A percentile compares a stretch with the other conserved stretches of the same genome.
Conservation (phyloP, 2,113 vertebrate genomes). For the Eira barbara region DNA sequence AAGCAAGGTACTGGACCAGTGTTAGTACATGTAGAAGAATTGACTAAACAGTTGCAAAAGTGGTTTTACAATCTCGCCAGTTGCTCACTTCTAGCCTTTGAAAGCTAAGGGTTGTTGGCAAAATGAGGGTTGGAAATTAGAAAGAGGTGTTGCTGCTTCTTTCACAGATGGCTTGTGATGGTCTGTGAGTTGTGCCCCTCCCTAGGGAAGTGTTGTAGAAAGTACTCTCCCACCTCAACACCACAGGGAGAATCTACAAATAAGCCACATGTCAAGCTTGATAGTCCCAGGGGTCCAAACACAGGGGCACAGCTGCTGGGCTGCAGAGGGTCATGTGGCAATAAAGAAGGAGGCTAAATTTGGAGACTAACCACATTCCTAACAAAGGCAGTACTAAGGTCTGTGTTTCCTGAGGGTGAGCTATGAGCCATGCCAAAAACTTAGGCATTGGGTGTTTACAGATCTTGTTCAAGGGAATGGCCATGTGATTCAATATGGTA, state of each 20-base stretch:
- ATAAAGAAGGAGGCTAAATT: fast-evolving
- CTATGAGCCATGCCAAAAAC: background rate
- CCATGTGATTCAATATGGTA: background rate
- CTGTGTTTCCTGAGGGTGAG: background rate
- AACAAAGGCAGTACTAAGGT: fast-evolving
- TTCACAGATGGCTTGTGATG: background rate
- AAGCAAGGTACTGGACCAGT: background rate
- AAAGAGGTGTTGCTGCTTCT: background rate
- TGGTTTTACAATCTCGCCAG: background rate
- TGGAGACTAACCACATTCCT: fast-evolving
- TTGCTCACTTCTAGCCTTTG: background rate
- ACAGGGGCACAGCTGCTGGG: too few species aligned
- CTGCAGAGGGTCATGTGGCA: background rate
- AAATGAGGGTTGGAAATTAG: background rate
- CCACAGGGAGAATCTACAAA: background rate
- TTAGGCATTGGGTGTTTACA: background rate
- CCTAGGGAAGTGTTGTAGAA: background rate
- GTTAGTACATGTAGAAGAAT: background rate
- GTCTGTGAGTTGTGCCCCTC: background rate
- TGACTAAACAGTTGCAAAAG: background rate
- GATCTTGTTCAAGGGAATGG: background rate
- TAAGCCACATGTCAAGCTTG: background rate
- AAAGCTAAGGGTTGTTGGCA: background rate
- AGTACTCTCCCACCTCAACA: background rate
- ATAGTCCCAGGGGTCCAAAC: background rate